These are phyloP conservation scores for Acanthaster planci DNA, from an alignment of 35 echinoderm and acorn worm species.

Conservation along the genomic window DNA sequence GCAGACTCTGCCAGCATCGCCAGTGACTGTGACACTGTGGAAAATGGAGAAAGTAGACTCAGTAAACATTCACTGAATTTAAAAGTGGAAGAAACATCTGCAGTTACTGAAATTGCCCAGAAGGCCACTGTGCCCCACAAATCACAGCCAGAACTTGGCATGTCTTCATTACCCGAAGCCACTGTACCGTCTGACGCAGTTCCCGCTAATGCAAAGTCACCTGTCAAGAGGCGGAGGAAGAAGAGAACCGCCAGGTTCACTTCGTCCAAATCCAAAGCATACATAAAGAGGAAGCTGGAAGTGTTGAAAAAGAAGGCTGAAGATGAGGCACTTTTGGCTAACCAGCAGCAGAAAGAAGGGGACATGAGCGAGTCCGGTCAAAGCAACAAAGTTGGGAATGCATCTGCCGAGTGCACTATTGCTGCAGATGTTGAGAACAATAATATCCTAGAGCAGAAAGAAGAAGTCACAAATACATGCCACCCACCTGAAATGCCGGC, in stretches of 20 bases:
- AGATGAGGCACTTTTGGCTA: background rate
- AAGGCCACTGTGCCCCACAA: too few species aligned
- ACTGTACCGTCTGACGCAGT: too few species aligned
- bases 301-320: background rate
- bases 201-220: background rate
- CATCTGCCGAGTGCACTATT: background rate
- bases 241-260: conserved; percentile 1
- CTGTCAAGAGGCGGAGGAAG: background rate
- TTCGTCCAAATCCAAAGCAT: background rate
- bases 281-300: background rate
- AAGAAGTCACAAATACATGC: background rate
- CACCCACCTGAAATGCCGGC: background rate
- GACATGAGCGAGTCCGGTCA: too few species aligned
- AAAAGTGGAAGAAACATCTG: too few species aligned
- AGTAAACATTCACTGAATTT: too few species aligned
- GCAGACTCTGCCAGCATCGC: too few species aligned
- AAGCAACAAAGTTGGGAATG: too few species aligned
- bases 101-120: too few species aligned
- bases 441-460: background rate
- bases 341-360: background rate
- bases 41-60: too few species aligned
- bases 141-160: too few species aligned
- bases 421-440: conserved; percentile 17
- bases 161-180: too few species aligned
- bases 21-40: too few species aligned